These are phyloP conservation scores for Pogonophryne albipinna DNA, from an alignment of 2,797 vertebrate species.

Conservation along the genomic window DNA sequence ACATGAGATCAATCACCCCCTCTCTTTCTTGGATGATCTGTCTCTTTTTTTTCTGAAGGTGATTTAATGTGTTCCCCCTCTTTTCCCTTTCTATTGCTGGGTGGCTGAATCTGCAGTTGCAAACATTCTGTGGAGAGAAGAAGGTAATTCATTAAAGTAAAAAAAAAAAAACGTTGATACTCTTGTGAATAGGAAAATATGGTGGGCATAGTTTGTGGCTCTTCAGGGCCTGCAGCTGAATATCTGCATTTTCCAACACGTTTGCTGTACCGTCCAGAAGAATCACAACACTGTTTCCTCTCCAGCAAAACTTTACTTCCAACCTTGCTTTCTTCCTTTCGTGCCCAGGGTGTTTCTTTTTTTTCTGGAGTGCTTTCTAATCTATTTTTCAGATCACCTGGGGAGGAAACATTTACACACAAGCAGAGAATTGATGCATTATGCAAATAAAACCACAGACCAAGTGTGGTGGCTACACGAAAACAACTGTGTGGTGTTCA, in stretches of 20 bases:
- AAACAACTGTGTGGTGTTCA: constrained; percentile 42
- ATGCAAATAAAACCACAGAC: constrained; percentile 26
- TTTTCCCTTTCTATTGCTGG: constrained; percentile 4
- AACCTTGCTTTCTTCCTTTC: constrained; percentile 15
- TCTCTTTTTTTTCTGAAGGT: constrained; percentile 25
- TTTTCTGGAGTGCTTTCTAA: constrained; percentile 25
- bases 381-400: constrained; percentile 36
- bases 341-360: constrained; percentile 25
- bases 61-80: constrained; percentile 24
- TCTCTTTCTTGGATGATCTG: constrained; percentile 24
- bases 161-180: constrained; percentile 23
- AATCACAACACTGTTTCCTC: constrained; percentile 42
- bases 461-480: neutral
- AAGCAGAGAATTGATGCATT: constrained; percentile 26
- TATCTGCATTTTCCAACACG: constrained; percentile 30
- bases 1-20: constrained; percentile 29
- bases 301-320: constrained; percentile 27
- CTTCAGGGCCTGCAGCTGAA: constrained; percentile 13
- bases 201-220: constrained; percentile 20
- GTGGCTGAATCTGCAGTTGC: constrained; percentile 71
- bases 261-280: constrained; percentile 26
- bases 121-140: constrained; percentile 84
- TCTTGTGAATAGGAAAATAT: constrained; percentile 34
- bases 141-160: constrained; percentile 72
- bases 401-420: constrained; percentile 30